Conservation (phyloP, 2,113 vertebrate genomes). For the Andinoacara biseriatus region DNA sequence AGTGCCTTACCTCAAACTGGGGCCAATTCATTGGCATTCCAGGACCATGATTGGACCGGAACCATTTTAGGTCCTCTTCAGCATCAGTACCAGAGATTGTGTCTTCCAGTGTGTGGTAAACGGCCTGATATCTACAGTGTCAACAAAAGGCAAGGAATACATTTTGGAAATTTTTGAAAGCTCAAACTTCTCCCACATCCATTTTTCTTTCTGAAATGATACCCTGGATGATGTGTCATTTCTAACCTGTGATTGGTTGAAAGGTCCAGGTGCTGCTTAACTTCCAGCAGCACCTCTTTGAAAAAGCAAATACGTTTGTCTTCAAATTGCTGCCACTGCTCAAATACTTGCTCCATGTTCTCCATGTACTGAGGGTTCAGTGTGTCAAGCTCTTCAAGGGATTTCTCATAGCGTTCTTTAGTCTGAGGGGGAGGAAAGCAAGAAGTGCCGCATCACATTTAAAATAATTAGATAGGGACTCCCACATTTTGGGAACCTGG, state of each 20-base stretch:
- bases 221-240: not conserved
- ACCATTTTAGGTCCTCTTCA: constrained; percentile 93
- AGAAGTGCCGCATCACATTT: not conserved
- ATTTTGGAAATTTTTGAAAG: not conserved
- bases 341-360: constrained; percentile 98
- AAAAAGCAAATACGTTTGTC: constrained; percentile 93
- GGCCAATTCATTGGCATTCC: constrained; percentile 99
- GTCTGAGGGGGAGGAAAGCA: constrained; percentile 74
- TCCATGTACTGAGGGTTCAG: constrained; percentile 95
- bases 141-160: not conserved
- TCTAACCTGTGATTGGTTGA: constrained; percentile 86
- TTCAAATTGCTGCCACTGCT: constrained; percentile 97
- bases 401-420: constrained; percentile 93
- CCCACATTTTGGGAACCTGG: too few relatives aligned
- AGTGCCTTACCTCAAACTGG: constrained; percentile 94
- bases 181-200: not conserved
- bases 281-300: constrained; percentile 89
- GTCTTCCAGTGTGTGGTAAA: constrained; percentile 93
- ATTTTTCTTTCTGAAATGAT: not conserved
- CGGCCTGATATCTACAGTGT: constrained; percentile 84
- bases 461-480: not conserved
- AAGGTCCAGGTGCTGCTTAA: constrained; percentile 94
- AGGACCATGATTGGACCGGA: constrained; percentile 90
- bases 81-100: constrained; percentile 87
- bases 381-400: constrained; percentile 91